Conservation (phyloP, 2,888 invertebrate species). For the Nomada hirtipes region DNA sequence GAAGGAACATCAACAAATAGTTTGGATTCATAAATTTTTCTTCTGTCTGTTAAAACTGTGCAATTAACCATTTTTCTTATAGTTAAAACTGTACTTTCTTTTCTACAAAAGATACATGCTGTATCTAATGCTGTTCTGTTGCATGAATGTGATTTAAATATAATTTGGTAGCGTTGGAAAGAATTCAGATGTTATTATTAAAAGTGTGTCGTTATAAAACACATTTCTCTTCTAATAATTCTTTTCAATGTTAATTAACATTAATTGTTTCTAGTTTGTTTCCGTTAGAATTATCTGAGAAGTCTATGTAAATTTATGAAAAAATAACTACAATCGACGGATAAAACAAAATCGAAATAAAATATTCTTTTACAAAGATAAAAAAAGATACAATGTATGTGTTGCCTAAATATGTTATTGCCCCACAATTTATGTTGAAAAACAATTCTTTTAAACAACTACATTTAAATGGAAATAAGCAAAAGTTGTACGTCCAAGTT, state of each 20-base stretch:
- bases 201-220: conserved; percentile 5
- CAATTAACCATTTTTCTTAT: neutral
- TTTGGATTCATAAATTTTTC: neutral
- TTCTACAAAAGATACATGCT: neutral
- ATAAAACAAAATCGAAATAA: conserved; percentile 36
- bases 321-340: conserved; percentile 4
- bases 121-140: neutral
- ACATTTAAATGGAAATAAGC: too few relatives aligned
- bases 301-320: conserved; percentile 18
- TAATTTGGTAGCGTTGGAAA: conserved; percentile 6
- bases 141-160: neutral
- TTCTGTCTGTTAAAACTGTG: neutral
- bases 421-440: too few relatives aligned
- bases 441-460: too few relatives aligned
- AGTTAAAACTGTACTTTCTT: neutral
- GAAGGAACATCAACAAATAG: neutral
- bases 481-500: too few relatives aligned
- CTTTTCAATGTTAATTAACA: conserved; percentile 3
- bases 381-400: conserved; percentile 8
- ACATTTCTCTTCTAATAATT: neutral
- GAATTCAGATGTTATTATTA: neutral
- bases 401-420: neutral
- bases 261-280: neutral
- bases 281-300: neutral
- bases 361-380: conserved; percentile 48